A percentile compares a stretch with the other conserved stretches of the same genome.
Conservation (phyloP, 2,113 vertebrate species). For the Lutjanus erythropterus region DNA sequence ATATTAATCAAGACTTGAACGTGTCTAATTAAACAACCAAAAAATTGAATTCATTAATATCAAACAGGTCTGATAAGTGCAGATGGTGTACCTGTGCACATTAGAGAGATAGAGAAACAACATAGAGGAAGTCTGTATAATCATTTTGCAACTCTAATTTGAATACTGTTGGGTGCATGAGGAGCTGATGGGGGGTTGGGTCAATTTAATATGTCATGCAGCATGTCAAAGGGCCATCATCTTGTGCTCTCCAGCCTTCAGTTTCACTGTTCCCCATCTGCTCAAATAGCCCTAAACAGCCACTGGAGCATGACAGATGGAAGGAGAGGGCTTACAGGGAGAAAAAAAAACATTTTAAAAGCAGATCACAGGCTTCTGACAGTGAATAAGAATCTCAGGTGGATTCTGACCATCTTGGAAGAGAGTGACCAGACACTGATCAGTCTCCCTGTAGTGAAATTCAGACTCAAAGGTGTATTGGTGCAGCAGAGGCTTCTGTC, state of each 20-base stretch:
- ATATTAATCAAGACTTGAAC: not conserved
- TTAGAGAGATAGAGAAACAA: not conserved
- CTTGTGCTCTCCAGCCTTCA: slow-evolving; percentile 38
- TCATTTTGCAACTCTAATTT: slow-evolving; percentile 13
- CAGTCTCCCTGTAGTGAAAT: too few relatives aligned
- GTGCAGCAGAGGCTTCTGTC: not conserved
- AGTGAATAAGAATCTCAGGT: slow-evolving; percentile 6
- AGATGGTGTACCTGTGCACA: not conserved
- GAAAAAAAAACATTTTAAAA: not conserved
- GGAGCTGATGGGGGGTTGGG: not conserved
- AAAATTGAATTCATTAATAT: not conserved
- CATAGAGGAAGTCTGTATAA: not conserved
- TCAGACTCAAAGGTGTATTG: not conserved
- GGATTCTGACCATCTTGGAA: not conserved
- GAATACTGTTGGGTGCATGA: slow-evolving; percentile 6
- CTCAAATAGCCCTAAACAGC: slow-evolving; percentile 27
- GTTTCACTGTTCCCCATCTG: slow-evolving; percentile 43
- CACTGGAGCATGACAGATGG: slow-evolving; percentile 39
- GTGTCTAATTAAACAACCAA: not conserved
- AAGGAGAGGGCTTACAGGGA: not conserved
- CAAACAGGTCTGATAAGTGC: not conserved
- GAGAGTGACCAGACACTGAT: slow-evolving; percentile 9
- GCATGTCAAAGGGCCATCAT: slow-evolving; percentile 49
- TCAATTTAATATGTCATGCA: slow-evolving; percentile 26
- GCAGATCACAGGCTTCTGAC: slow-evolving; percentile 16